A percentile compares a stretch with the other conserved stretches of the same genome.
Conservation (phyloP, 1,140 invertebrate species). For the Anadara kagoshimensis region DNA sequence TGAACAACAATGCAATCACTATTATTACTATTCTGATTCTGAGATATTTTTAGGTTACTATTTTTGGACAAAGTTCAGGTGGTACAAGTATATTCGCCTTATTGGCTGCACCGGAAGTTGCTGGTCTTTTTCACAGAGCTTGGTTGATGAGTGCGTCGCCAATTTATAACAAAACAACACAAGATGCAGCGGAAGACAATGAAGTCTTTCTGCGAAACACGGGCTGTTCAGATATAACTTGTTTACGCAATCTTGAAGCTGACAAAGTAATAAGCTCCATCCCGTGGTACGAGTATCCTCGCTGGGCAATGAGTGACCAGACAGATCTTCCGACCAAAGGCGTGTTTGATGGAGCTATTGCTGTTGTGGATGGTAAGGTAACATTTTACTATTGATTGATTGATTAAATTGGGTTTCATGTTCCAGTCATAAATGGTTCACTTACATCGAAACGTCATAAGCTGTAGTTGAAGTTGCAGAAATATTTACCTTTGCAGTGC, state of each 20-base stretch:
- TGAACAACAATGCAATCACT: too few species aligned
- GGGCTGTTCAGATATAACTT: slow-evolving; percentile 47
- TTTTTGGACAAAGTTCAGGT: slow-evolving; percentile 64
- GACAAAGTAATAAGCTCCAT: slow-evolving; percentile 44
- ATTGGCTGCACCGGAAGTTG: slow-evolving; percentile 47
- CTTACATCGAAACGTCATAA: too few species aligned
- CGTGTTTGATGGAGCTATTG: slow-evolving; percentile 48
- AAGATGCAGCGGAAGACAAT: slow-evolving; percentile 48
- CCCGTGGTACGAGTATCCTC: slow-evolving; percentile 47
- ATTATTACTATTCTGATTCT: too few species aligned
- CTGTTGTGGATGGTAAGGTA: slow-evolving; percentile 54
- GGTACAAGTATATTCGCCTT: slow-evolving; percentile 57
- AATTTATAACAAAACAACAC: slow-evolving; percentile 51
- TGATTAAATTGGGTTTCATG: too few species aligned
- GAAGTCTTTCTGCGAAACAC: slow-evolving; percentile 43
- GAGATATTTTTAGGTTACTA: slow-evolving; percentile 58
- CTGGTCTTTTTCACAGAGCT: slow-evolving; percentile 58
- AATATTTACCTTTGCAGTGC: too few species aligned
- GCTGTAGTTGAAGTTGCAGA: too few species aligned
- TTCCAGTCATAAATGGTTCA: too few species aligned
- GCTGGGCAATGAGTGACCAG: slow-evolving; percentile 48
- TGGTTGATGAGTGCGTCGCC: slow-evolving; percentile 57
- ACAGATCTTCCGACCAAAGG: slow-evolving; percentile 32
- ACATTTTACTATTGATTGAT: too few species aligned
- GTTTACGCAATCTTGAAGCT: slow-evolving; percentile 45